These are phyloP conservation scores for Umimayanthus chanpuru DNA, from an alignment of 92 coral and sea anemone genomes.

Conservation along the genomic window DNA sequence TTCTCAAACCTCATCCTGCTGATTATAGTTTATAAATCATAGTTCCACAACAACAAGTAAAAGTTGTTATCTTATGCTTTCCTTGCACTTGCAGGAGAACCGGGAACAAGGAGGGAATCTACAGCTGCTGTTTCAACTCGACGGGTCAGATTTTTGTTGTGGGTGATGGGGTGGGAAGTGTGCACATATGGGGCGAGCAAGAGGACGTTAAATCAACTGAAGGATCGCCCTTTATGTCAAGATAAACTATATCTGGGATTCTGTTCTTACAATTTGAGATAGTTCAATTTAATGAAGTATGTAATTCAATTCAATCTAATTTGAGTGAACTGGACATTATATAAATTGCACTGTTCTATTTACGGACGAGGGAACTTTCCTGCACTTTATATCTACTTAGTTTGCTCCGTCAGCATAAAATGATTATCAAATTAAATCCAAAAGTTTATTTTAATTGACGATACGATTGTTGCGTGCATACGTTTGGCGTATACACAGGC, in stretches of 20 bases:
- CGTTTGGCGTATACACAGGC: neutral
- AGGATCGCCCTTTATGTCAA: neutral
- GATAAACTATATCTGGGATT: neutral
- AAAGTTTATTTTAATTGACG: neutral
- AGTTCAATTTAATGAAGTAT: too few species aligned
- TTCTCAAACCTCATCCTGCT: neutral
- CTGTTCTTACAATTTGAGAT: neutral
- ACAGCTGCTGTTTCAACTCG: conserved; percentile 39
- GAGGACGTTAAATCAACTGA: conserved; percentile 6
- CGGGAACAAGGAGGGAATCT: conserved; percentile 38
- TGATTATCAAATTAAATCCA: too few species aligned
- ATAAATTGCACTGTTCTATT: too few species aligned
- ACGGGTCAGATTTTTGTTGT: conserved; percentile 41
- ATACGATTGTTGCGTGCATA: neutral
- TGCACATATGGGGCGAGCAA: conserved; percentile 32
- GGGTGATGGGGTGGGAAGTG: conserved; percentile 36
- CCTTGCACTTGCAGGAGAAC: neutral
- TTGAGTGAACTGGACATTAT: neutral
- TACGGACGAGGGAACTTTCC: too few species aligned
- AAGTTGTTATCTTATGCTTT: neutral
- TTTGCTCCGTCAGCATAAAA: neutral
- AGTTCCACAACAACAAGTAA: neutral
- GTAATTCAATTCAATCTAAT: too few species aligned
- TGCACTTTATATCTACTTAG: neutral
- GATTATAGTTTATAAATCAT: neutral